These are phyloP conservation scores for Hyla sarda DNA, from an alignment of 2,113 vertebrate species.

Conservation along the genomic window DNA sequence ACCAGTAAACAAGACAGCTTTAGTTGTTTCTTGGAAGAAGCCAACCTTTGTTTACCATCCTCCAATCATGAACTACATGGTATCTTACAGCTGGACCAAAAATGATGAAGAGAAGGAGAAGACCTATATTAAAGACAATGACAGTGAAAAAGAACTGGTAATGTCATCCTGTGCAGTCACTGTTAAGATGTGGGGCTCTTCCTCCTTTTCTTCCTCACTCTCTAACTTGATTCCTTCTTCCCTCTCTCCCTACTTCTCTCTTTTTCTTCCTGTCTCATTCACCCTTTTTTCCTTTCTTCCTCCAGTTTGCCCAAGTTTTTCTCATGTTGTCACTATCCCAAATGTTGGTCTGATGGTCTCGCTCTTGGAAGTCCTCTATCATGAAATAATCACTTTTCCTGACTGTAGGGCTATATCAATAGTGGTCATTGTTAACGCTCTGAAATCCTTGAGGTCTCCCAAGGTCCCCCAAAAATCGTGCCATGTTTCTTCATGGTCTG, in stretches of 20 bases:
- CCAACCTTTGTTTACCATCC: slow-evolving; percentile 91
- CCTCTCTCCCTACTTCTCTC: too few relatives aligned
- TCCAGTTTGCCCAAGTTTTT: not conserved
- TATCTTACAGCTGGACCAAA: slow-evolving; percentile 97
- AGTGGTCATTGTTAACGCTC: too few relatives aligned
- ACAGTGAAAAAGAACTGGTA: slow-evolving; percentile 93
- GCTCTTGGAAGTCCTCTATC: not conserved
- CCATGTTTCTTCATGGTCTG: too few relatives aligned
- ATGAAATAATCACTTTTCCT: not conserved
- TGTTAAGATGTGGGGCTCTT: not conserved
- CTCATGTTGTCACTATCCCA: not conserved
- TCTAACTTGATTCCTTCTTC: too few relatives aligned
- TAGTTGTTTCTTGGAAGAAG: slow-evolving; percentile 91
- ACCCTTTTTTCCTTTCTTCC: too few relatives aligned
- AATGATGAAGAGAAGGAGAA: slow-evolving; percentile 95
- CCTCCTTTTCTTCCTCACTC: too few relatives aligned
- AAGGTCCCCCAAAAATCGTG: too few relatives aligned
- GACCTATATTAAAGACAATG: slow-evolving; percentile 91
- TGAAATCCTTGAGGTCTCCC: too few relatives aligned
- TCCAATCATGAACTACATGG: slow-evolving; percentile 93
- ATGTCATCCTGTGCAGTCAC: slow-evolving; percentile 61
- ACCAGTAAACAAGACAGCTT: slow-evolving; percentile 86
- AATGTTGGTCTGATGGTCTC: not conserved
- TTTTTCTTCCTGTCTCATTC: too few relatives aligned
- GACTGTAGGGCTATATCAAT: not conserved